Base-by-base conservation (phyloP, 2,113 vertebrate genomes). In the Callipepla squamata region DNA sequence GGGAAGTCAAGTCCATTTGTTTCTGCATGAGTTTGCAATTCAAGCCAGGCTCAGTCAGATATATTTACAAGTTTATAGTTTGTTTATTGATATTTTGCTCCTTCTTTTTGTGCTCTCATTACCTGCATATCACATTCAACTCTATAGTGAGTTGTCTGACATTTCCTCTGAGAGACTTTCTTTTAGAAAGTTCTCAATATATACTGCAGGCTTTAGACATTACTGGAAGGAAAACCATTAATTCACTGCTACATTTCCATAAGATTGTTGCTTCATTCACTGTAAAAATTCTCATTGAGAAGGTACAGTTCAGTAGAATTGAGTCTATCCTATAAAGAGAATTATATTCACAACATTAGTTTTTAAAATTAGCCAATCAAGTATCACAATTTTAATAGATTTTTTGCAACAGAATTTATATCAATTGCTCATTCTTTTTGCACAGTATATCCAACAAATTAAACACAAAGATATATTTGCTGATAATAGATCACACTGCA, bases 401-500 rank as follows among this genome's bases (percentile, higher is more conserved):
- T 69, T 53, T 48, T 26, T 79, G 36, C 36, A 69, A 53, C 23
- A 18, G 3, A 48, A 15, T 36, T 80, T 69, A 45, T 63, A 11
- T 5, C 9, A 55, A 23, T 12, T 51, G 20, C 26, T 53, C 23
- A 25, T 26, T 47, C 45, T 51, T 51, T 96, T 93, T 73, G 85
- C 88, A 95, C 76, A 89, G 51, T 78, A 74, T 62, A 86, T 53
- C 61, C 61, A 87, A 87, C 76, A 95, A 92, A 93, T 36, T 34
- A 90, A 95, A 87, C 36, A 92, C 61, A 77, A 92, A 89, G 73
- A 74, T 80, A 70, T 59, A 93, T 77, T 80, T 90, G 38, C 73
- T 93, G 55, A 77, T 94, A 93, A 91, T 57, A 96, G 69, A 92
- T 94, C 80, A 92, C 8, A 61, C 75, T 80, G 55, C 88, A 92